A percentile compares a stretch with the other conserved stretches of the same genome.
phyloP scores from a whole-genome alignment of 2,888 invertebrate genomes.

The Drosophila pegasa region DNA sequence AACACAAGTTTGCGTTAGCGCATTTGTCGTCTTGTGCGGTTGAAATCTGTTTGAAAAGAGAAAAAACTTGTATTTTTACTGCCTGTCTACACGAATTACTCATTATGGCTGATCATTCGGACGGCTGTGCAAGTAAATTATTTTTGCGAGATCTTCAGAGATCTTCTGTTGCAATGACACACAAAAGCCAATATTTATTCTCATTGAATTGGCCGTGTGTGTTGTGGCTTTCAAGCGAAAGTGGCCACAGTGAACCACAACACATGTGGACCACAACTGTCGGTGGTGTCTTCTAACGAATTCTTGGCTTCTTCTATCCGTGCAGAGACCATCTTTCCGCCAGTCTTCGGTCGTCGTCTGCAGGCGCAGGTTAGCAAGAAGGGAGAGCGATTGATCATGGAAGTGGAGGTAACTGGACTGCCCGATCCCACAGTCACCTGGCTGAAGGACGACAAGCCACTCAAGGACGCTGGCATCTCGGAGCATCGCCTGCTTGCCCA shows the following conservation, averaged over 20 bases:
- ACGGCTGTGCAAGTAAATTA: constrained; percentile 71
- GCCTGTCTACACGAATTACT: constrained; percentile 74
- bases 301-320: constrained; percentile 14
- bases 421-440: constrained; percentile 91
- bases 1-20: constrained; percentile 56
- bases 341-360: constrained; percentile 91
- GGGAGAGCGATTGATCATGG: constrained; percentile 90
- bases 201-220: constrained; percentile 28
- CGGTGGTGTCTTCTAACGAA: constrained; percentile 15
- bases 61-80: constrained; percentile 61
- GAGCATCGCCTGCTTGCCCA: constrained; percentile 87
- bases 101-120: constrained; percentile 69
- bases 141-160: constrained; percentile 44
- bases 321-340: constrained; percentile 91
- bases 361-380: constrained; percentile 91
- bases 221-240: constrained; percentile 45
- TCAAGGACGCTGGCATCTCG: constrained; percentile 86
- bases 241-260: constrained; percentile 41
- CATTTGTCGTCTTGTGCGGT: constrained; percentile 62
- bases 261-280: constrained; percentile 27
- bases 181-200: constrained; percentile 54
- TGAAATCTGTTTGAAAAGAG: constrained; percentile 39
- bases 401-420: constrained; percentile 91
- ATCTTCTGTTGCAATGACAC: constrained; percentile 73
- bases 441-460: constrained; percentile 89